Evolutionary conservation across 2,888 invertebrate species (phyloP).

Genomic region (Drosophila setosimentum): DNA sequence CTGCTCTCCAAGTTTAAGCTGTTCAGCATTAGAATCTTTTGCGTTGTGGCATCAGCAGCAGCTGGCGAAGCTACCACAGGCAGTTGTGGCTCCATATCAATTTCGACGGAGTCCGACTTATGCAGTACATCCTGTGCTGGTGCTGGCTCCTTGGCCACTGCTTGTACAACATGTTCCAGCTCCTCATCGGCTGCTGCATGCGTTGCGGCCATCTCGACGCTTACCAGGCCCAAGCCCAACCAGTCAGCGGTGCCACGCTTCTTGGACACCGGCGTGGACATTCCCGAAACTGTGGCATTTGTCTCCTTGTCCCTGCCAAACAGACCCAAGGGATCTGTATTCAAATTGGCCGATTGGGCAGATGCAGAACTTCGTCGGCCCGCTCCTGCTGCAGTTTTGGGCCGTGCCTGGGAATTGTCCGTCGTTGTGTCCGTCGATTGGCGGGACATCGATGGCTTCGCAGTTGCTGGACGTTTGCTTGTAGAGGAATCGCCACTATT

Average conservation of each 20-base stretch:
- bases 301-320: slow-evolving; percentile 72
- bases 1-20: slow-evolving; percentile 78
- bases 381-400: slow-evolving; percentile 81
- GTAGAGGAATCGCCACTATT: slow-evolving; percentile 63
- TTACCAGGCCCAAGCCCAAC: slow-evolving; percentile 76
- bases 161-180: slow-evolving; percentile 25
- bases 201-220: slow-evolving; percentile 54
- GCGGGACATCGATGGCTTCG: slow-evolving; percentile 80
- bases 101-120: slow-evolving; percentile 47
- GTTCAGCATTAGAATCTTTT: slow-evolving; percentile 78
- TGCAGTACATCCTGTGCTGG: slow-evolving; percentile 53
- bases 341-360: slow-evolving; percentile 66
- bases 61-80: background rate
- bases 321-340: slow-evolving; percentile 75
- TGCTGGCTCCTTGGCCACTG: slow-evolving; percentile 22
- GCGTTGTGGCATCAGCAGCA: slow-evolving; percentile 41
- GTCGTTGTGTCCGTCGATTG: slow-evolving; percentile 85
- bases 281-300: slow-evolving; percentile 54
- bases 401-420: slow-evolving; percentile 79
- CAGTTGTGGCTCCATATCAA: slow-evolving; percentile 24
- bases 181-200: slow-evolving; percentile 26
- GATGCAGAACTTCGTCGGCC: slow-evolving; percentile 79
- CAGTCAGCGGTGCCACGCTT: slow-evolving; percentile 83
- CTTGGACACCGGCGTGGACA: slow-evolving; percentile 76
- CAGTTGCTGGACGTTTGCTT: slow-evolving; percentile 70